These are phyloP conservation scores for Archivesica marissinica DNA, from an alignment of 1,140 invertebrate species.

Conservation along the genomic window DNA sequence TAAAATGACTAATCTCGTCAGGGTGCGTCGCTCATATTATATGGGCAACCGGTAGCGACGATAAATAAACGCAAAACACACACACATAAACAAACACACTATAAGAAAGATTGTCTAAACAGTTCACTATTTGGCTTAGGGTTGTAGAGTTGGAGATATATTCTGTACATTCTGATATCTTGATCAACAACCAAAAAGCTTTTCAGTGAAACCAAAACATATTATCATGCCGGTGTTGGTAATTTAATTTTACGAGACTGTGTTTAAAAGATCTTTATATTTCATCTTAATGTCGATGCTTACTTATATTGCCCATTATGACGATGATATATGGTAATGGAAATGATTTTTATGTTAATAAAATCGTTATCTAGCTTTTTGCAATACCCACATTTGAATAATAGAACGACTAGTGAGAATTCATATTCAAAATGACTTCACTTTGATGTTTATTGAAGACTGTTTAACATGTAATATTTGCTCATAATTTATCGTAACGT, in stretches of 20 bases:
- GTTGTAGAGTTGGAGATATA: no score
- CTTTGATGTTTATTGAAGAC: background rate
- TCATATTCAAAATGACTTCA: constrained; percentile 2
- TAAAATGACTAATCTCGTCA: no score
- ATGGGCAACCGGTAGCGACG: no score
- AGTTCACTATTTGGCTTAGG: no score
- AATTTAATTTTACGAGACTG: constrained; percentile 13
- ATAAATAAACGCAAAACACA: no score
- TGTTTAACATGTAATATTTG: background rate
- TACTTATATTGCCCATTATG: constrained; percentile 40
- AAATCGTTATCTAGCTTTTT: background rate
- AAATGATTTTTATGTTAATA: constrained; percentile 54
- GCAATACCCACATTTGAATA: background rate
- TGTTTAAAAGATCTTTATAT: constrained; percentile 33
- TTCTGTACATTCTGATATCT: no score
- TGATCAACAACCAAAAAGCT: no score
- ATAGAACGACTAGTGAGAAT: background rate
- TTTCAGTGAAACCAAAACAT: no score
- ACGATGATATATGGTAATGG: constrained; percentile 44
- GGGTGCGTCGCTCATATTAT: no score
- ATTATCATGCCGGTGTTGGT: no score
- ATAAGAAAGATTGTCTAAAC: no score
- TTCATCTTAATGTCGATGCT: constrained; percentile 36
- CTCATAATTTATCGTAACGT: background rate
- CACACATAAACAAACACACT: no score